phyloP scores from a whole-genome alignment of 2,888 invertebrate species.

The Lasius platythorax region DNA sequence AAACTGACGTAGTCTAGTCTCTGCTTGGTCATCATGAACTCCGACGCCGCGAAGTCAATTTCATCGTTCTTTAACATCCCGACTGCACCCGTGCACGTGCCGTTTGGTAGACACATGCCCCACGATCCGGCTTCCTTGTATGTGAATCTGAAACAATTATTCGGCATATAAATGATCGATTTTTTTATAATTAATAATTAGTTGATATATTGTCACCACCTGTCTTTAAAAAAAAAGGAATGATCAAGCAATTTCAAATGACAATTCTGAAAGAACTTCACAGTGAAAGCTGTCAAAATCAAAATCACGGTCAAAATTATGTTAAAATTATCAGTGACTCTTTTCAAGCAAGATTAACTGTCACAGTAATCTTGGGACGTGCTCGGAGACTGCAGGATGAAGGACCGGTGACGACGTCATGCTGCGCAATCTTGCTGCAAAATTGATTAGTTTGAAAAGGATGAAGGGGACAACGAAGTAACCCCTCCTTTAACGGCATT shows the following conservation, averaged over 20 bases:
- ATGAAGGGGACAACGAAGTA: not conserved
- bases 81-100: conserved; percentile 81
- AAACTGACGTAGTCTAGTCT: conserved; percentile 80
- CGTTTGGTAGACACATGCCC: conserved; percentile 78
- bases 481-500: conserved; percentile 16
- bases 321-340: conserved; percentile 5
- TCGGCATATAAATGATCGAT: not conserved
- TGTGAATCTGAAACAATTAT: conserved; percentile 64
- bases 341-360: not conserved
- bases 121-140: conserved; percentile 74
- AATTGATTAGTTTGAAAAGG: conserved; percentile 15
- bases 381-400: not conserved
- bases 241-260: not conserved
- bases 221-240: not conserved
- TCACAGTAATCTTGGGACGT: not conserved
- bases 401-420: conserved; percentile 31
- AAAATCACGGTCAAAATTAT: conserved; percentile 1
- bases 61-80: conserved; percentile 75
- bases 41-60: conserved; percentile 81
- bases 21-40: conserved; percentile 81
- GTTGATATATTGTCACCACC: not conserved
- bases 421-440: conserved; percentile 22
- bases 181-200: not conserved
- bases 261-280: conserved; percentile 34
- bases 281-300: conserved; percentile 22